These are phyloP conservation scores for Brachymystax lenok DNA, from an alignment of 2,797 vertebrate species.

Conservation along the genomic window DNA sequence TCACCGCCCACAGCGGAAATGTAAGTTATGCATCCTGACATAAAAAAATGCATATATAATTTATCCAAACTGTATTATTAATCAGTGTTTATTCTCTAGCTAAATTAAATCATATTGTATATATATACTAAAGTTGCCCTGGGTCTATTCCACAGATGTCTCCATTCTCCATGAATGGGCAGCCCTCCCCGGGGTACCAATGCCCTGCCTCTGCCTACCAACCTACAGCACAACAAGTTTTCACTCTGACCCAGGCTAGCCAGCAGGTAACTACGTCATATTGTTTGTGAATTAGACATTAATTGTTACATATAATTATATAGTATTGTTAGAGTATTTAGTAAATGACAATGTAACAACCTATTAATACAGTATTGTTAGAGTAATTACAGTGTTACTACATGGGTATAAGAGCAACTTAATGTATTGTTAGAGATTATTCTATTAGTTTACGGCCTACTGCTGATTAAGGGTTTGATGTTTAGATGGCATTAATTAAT, in stretches of 20 bases:
- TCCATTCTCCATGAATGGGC: slow-evolving; percentile 79
- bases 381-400: too few relatives aligned
- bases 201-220: slow-evolving; percentile 83
- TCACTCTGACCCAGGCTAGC: slow-evolving; percentile 80
- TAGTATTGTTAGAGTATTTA: too few relatives aligned
- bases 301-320: not conserved
- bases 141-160: slow-evolving; percentile 77
- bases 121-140: not conserved
- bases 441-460: too few relatives aligned
- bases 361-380: not conserved
- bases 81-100: not conserved
- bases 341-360: too few relatives aligned
- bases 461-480: not conserved
- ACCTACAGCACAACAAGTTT: slow-evolving; percentile 81
- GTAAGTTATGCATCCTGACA: slow-evolving; percentile 72
- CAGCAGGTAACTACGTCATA: slow-evolving; percentile 80
- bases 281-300: not conserved
- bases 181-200: slow-evolving; percentile 81
- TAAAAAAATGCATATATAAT: not conserved
- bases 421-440: too few relatives aligned
- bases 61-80: not conserved
- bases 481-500: not conserved
- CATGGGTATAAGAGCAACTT: too few relatives aligned
- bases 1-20: slow-evolving; percentile 76
- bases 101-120: not conserved